A percentile compares a stretch with the other conserved stretches of the same genome.
These are phyloP conservation scores for Vultur gryphus DNA, from an alignment of 2,797 vertebrate genomes.

Conservation along the genomic window DNA sequence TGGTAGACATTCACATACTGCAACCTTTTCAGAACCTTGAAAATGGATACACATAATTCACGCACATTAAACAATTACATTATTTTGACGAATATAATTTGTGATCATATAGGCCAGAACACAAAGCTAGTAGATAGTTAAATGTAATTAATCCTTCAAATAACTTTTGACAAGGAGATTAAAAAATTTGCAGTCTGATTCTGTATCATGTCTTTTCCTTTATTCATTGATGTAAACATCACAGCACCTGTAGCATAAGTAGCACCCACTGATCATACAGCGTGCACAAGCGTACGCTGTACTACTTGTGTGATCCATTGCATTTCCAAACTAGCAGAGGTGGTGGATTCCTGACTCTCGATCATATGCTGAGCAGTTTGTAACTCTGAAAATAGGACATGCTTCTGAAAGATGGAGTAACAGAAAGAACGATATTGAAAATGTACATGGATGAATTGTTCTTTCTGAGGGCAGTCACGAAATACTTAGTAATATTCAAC, in stretches of 20 bases:
- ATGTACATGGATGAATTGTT: neutral
- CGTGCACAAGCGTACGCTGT: accelerated
- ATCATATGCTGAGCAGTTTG: neutral
- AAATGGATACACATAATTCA: accelerated
- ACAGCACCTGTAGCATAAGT: neutral
- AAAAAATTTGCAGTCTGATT: neutral
- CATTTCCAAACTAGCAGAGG: neutral
- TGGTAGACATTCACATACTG: accelerated
- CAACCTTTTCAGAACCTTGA: neutral
- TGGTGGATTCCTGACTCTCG: neutral
- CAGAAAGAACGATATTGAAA: neutral
- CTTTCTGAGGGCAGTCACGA: neutral
- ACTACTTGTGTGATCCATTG: neutral
- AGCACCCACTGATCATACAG: neutral
- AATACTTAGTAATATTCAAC: neutral
- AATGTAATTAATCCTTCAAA: neutral
- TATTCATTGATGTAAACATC: neutral
- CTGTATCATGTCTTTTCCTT: neutral
- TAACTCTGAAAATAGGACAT: neutral
- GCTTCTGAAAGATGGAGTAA: neutral
- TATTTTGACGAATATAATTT: neutral
- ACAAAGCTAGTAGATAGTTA: accelerated
- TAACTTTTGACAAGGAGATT: neutral
- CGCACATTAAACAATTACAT: accelerated
- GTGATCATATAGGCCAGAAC: accelerated